Evolutionary conservation across 2,888 invertebrate species (phyloP).

Genomic region (Orthosia gothica): DNA sequence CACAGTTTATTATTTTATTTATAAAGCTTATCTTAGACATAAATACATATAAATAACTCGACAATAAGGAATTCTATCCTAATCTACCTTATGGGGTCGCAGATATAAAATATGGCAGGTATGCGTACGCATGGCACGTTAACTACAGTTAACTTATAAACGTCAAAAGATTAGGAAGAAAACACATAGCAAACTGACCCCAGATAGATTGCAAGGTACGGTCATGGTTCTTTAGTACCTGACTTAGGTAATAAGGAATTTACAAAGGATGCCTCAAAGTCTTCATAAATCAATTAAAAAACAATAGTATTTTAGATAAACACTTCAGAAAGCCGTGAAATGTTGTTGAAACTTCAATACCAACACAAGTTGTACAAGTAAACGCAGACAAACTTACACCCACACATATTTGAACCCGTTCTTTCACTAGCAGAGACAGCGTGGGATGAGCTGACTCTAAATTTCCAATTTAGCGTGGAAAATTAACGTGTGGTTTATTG

Average conservation of each 20-base stretch:
- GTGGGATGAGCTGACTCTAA: constrained; percentile 50
- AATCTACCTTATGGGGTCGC: no score
- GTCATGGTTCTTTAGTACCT: neutral
- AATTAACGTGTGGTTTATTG: constrained; percentile 52
- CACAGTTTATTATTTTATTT: no score
- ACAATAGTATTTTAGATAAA: constrained; percentile 19
- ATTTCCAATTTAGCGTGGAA: constrained; percentile 61
- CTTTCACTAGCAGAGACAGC: constrained; percentile 13
- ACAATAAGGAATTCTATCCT: no score
- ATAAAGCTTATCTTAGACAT: no score
- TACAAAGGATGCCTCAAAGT: neutral
- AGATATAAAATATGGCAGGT: no score
- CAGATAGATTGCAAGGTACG: neutral
- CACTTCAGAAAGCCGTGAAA: constrained; percentile 23
- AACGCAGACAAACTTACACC: constrained; percentile 31
- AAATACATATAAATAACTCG: no score
- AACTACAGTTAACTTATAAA: neutral
- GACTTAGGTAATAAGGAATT: neutral
- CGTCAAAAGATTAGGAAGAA: neutral
- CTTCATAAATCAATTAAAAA: neutral
- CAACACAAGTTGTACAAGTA: constrained; percentile 5
- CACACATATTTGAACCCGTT: constrained; percentile 26
- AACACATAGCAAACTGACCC: neutral
- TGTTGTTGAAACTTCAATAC: constrained; percentile 22
- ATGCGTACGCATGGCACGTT: no score